These are phyloP conservation scores for Hemicordylus capensis DNA, from an alignment of 2,113 vertebrate genomes.

Conservation along the genomic window DNA sequence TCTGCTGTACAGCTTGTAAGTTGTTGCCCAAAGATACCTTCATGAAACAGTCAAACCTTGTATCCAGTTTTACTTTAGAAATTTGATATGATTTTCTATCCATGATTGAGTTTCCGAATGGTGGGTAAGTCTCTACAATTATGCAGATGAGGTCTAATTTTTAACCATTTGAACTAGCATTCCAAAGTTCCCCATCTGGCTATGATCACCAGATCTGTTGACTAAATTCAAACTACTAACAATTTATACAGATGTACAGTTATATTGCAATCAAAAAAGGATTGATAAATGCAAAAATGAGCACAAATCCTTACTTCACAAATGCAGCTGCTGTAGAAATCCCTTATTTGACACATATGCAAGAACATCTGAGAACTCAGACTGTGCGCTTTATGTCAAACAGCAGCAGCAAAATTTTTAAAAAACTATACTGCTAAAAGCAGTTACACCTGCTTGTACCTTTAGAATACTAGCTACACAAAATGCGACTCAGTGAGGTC, in stretches of 20 bases:
- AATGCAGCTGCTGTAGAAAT: constrained; percentile 65
- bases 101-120: constrained; percentile 29
- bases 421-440: constrained; percentile 58
- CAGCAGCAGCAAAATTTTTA: constrained; percentile 61
- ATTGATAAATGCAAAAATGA: constrained; percentile 48
- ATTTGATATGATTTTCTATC: constrained; percentile 11
- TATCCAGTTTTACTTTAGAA: constrained; percentile 21
- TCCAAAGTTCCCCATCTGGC: constrained; percentile 40
- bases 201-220: constrained; percentile 50
- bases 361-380: constrained; percentile 40
- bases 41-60: constrained; percentile 18
- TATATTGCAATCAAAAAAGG: constrained; percentile 51
- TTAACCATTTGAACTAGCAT: constrained; percentile 44
- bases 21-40: constrained; percentile 21
- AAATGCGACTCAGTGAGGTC: constrained; percentile 30
- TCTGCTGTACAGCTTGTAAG: constrained; percentile 42
- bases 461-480: constrained; percentile 69
- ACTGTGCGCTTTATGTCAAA: constrained; percentile 58
- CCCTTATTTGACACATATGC: constrained; percentile 44
- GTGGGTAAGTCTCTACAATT: constrained; percentile 22
- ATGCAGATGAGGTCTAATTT: constrained; percentile 31
- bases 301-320: constrained; percentile 67
- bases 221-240: constrained; percentile 46
- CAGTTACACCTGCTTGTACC: constrained; percentile 69
- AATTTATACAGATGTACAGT: constrained; percentile 57